Evolutionary conservation across 2,113 vertebrate species (phyloP).

Genomic region (Catharus minimus): DNA sequence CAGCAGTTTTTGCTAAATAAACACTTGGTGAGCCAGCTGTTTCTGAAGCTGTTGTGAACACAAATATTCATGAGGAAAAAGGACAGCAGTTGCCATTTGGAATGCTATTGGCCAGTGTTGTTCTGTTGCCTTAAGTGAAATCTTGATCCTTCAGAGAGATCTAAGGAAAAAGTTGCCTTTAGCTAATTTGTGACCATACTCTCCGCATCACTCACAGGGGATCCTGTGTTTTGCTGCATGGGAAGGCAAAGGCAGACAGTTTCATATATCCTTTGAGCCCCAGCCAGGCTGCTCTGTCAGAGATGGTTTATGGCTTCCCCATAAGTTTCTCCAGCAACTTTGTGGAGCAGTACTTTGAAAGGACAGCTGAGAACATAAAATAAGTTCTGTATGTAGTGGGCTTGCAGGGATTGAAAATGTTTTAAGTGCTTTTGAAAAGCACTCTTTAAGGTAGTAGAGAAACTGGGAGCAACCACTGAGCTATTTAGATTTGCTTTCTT

Average conservation of each 20-base stretch:
- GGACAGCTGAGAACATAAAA: background rate
- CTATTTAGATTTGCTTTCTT: background rate
- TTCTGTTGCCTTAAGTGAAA: background rate
- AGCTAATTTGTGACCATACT: background rate
- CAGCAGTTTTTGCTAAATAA: background rate
- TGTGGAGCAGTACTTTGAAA: background rate
- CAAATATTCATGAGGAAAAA: background rate
- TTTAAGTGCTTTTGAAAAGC: background rate
- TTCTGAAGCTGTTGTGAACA: background rate
- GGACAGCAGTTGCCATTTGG: background rate
- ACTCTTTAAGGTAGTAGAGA: background rate
- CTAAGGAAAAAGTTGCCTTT: background rate
- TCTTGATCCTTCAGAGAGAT: background rate
- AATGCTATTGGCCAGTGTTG: accelerated
- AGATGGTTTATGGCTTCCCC: background rate
- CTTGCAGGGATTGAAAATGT: background rate
- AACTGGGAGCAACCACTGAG: background rate
- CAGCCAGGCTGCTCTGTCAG: background rate
- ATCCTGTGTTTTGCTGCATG: background rate
- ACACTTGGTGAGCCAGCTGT: background rate
- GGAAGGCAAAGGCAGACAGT: background rate
- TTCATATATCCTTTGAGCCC: accelerated
- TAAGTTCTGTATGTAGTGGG: background rate
- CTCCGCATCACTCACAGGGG: background rate
- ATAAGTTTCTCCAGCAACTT: background rate